A percentile compares a stretch with the other conserved stretches of the same genome.
Conservation (phyloP, 2,888 invertebrate genomes). For the Amphipyra tragopoginis region DNA sequence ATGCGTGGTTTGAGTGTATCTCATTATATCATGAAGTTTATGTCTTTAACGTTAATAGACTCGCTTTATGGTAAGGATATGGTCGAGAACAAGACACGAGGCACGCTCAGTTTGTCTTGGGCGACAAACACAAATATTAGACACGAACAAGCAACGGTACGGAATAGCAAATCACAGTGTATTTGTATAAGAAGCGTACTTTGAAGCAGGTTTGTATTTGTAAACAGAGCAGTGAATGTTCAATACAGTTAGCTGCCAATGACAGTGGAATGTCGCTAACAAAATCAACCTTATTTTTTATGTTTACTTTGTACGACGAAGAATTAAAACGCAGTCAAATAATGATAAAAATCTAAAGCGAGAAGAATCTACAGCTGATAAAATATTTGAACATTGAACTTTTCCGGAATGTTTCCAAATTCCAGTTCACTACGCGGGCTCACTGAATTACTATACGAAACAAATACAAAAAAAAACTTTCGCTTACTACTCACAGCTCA, state of each 20-base stretch:
- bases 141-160: slow-evolving; percentile 79
- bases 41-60: slow-evolving; percentile 53
- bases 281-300: slow-evolving; percentile 61
- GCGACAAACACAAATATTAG: slow-evolving; percentile 87
- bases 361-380: slow-evolving; percentile 22
- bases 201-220: slow-evolving; percentile 78
- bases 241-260: slow-evolving; percentile 84
- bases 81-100: slow-evolving; percentile 67
- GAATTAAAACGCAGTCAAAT: slow-evolving; percentile 37
- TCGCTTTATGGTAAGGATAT: slow-evolving; percentile 62
- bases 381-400: slow-evolving; percentile 35
- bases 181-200: slow-evolving; percentile 83
- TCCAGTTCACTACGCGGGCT: slow-evolving; percentile 34
- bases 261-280: slow-evolving; percentile 74
- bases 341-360: slow-evolving; percentile 8
- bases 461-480: slow-evolving; percentile 33
- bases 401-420: slow-evolving; percentile 41
- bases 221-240: slow-evolving; percentile 81
- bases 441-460: slow-evolving; percentile 37
- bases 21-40: slow-evolving; percentile 52
- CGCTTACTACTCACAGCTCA: slow-evolving; percentile 36
- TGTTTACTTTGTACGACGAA: slow-evolving; percentile 32
- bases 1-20: slow-evolving; percentile 35
- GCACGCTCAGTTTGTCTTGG: slow-evolving; percentile 81
- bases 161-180: slow-evolving; percentile 86